Conservation (phyloP, 1,140 invertebrate species). For the Atta colombica region DNA sequence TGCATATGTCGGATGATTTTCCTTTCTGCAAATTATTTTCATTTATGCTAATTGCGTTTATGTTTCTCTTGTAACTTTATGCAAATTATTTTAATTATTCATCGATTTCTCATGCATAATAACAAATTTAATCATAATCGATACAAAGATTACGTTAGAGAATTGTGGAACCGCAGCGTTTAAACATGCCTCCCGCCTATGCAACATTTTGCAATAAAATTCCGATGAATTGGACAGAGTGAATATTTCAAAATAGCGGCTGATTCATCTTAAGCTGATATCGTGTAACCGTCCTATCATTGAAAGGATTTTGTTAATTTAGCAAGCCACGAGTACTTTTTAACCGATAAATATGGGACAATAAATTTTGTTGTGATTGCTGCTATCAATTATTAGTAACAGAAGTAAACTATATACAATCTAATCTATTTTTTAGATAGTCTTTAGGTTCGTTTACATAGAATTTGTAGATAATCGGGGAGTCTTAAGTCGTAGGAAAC, state of each 20-base stretch:
- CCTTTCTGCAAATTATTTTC: not conserved
- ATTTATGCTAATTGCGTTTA: not conserved
- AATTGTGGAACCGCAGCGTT: constrained; percentile 11
- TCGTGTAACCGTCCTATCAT: constrained; percentile 14
- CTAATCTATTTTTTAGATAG: too few species aligned
- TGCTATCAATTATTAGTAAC: too few species aligned
- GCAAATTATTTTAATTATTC: not conserved
- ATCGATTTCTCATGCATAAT: not conserved
- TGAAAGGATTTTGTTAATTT: too few species aligned
- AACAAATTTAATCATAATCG: constrained; percentile 20
- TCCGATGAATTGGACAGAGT: not conserved
- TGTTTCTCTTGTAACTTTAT: not conserved
- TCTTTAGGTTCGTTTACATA: too few species aligned
- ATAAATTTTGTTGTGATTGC: too few species aligned
- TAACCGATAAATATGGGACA: too few species aligned
- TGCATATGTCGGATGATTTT: constrained; percentile 1
- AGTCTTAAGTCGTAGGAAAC: too few species aligned
- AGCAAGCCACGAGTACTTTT: too few species aligned
- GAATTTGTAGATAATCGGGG: too few species aligned
- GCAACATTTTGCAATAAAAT: not conserved
- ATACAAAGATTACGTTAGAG: not conserved
- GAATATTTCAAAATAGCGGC: not conserved
- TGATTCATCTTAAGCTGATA: constrained; percentile 6
- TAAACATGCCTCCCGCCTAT: not conserved
- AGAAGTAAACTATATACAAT: too few species aligned